phyloP scores from a whole-genome alignment of 2,797 vertebrate species.

The Ibycter americanus region DNA sequence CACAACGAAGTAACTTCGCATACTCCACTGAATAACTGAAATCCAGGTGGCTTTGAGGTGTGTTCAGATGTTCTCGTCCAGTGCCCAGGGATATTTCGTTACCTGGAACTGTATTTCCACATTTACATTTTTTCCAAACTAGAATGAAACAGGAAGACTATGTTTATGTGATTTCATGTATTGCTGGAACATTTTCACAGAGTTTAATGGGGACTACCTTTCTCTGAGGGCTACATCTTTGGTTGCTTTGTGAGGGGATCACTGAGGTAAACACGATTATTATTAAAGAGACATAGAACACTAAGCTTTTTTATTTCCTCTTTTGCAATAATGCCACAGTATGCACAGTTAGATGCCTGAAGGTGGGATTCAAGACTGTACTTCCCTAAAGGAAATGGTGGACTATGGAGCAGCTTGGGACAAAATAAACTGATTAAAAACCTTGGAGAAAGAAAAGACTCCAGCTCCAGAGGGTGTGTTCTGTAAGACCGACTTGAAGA shows the following conservation, averaged over 20 bases:
- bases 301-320: neutral
- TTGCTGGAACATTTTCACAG: neutral
- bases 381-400: neutral
- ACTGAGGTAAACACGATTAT: neutral
- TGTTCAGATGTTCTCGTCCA: neutral
- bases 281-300: neutral
- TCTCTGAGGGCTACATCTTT: neutral
- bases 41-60: neutral
- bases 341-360: neutral
- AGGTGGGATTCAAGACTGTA: neutral
- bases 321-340: neutral
- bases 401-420: neutral
- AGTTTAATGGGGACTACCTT: neutral
- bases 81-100: neutral
- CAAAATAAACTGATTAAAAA: neutral
- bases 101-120: neutral
- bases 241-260: neutral
- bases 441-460: neutral
- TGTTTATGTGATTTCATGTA: neutral
- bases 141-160: neutral
- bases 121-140: neutral
- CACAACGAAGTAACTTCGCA: neutral
- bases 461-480: rapidly evolving
- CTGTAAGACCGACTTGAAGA: neutral
- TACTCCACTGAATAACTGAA: neutral